Evolutionary conservation across 1,140 invertebrate genomes (phyloP).

Genomic region (Drosophila carrolli): DNA sequence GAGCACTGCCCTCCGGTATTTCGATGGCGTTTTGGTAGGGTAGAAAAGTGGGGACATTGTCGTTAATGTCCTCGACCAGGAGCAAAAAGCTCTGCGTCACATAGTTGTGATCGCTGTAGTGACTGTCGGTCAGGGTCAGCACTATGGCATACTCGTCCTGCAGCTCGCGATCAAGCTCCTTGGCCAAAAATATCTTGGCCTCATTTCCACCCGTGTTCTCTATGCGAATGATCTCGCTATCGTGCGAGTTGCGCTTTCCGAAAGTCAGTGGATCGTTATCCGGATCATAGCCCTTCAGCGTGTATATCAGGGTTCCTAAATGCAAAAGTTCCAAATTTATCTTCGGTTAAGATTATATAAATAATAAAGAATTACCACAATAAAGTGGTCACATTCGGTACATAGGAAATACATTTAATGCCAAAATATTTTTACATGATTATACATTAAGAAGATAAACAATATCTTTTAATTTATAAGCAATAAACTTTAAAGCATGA

Average conservation of each 20-base stretch:
- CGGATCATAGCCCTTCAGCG: constrained; percentile 91
- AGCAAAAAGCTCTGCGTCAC: constrained; percentile 95
- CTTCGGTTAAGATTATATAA: too few relatives aligned
- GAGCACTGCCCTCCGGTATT: constrained; percentile 91
- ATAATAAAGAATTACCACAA: too few relatives aligned
- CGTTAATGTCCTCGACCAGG: constrained; percentile 96
- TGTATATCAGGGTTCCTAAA: constrained; percentile 93
- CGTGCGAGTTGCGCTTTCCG: constrained; percentile 91
- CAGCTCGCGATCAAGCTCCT: constrained; percentile 95
- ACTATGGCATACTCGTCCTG: constrained; percentile 95
- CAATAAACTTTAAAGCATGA: not conserved
- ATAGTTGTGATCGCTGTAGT: constrained; percentile 93
- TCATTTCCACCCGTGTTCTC: constrained; percentile 92
- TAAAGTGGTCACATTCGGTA: too few relatives aligned
- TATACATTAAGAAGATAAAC: not conserved
- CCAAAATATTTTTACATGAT: not conserved
- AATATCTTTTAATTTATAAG: not conserved
- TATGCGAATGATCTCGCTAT: constrained; percentile 93
- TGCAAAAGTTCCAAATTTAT: not conserved
- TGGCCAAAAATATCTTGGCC: constrained; percentile 94
- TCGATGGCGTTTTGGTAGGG: constrained; percentile 93
- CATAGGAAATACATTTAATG: too few relatives aligned
- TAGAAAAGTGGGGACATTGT: constrained; percentile 94
- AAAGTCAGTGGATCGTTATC: constrained; percentile 94
- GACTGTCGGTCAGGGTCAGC: constrained; percentile 94